phyloP scores from a whole-genome alignment of 2,797 vertebrate genomes.

The Labroides dimidiatus region DNA sequence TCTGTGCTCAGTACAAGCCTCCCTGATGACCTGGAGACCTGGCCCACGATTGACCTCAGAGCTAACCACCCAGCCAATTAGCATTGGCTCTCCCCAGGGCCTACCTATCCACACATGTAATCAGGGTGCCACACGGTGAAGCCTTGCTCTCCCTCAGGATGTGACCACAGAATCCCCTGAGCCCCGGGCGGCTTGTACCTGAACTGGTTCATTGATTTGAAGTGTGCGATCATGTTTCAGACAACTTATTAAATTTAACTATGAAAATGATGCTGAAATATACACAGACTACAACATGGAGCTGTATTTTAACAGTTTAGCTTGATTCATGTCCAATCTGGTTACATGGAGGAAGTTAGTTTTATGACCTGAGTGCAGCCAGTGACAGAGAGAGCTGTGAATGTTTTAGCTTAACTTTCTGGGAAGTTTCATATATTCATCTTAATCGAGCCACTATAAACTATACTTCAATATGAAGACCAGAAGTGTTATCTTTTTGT shows the following conservation, averaged over 20 bases:
- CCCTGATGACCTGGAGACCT: constrained; percentile 53
- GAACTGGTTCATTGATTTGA: constrained; percentile 2
- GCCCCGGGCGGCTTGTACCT: constrained; percentile 14
- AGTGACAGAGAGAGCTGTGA: too few relatives aligned
- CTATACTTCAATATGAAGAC: too few relatives aligned
- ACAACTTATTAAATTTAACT: background rate
- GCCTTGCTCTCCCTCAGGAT: constrained; percentile 19
- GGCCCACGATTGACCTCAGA: constrained; percentile 66
- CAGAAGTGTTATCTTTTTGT: too few relatives aligned
- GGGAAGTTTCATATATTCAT: too few relatives aligned
- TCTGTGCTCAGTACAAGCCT: constrained; percentile 38
- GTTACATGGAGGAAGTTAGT: too few relatives aligned
- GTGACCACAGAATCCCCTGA: constrained; percentile 21
- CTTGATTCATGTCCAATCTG: too few relatives aligned
- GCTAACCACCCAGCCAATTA: constrained; percentile 75
- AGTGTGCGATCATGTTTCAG: background rate
- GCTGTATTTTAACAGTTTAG: too few relatives aligned
- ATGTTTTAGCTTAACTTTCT: too few relatives aligned
- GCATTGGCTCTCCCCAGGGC: constrained; percentile 45
- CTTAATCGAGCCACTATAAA: too few relatives aligned
- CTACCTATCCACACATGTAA: constrained; percentile 54
- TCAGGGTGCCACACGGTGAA: constrained; percentile 52
- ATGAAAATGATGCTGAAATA: background rate
- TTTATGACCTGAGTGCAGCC: too few relatives aligned
- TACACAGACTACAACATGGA: background rate